Conservation (phyloP, 2,888 invertebrate genomes). For the Atrina japonica region DNA sequence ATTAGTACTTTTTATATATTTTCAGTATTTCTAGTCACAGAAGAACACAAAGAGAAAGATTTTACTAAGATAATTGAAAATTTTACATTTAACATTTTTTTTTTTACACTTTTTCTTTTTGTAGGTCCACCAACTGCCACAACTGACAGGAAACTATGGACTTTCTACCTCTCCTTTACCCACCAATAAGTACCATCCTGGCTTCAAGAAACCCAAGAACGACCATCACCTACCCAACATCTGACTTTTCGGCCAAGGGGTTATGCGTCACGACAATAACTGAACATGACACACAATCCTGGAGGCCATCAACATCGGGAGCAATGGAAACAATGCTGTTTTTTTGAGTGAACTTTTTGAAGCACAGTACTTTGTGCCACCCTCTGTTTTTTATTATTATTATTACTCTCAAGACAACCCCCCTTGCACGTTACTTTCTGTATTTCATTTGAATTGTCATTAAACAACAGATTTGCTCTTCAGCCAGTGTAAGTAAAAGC, state of each 20-base stretch:
- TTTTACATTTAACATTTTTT: too few relatives aligned
- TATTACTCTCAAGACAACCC: conserved; percentile 17
- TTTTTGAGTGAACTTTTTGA: conserved; percentile 42
- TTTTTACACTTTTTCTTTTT: not conserved
- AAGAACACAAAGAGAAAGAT: too few relatives aligned
- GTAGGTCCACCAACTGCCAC: conserved; percentile 22
- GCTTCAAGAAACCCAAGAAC: conserved; percentile 45
- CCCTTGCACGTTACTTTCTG: too few relatives aligned
- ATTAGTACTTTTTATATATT: too few relatives aligned
- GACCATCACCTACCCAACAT: conserved; percentile 70
- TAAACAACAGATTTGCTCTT: too few relatives aligned
- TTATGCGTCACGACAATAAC: conserved; percentile 73
- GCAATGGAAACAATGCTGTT: conserved; percentile 54
- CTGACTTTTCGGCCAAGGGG: conserved; percentile 78
- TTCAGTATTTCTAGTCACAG: too few relatives aligned
- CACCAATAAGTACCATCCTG: conserved; percentile 64
- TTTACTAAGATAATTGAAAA: too few relatives aligned
- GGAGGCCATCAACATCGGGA: conserved; percentile 68
- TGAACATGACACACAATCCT: conserved; percentile 61
- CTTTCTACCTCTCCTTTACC: conserved; percentile 58
- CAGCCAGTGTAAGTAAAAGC: too few relatives aligned
- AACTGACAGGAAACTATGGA: conserved; percentile 39
- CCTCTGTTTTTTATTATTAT: conserved; percentile 21
- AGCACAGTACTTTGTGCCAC: conserved; percentile 11
- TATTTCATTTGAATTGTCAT: too few relatives aligned